Percentiles rank a stretch among this genome's conserved stretches.
Evolutionary conservation across 53 echinoderm and acorn worm genomes (phyloP).

Genomic region (Patiria pectinifera): DNA sequence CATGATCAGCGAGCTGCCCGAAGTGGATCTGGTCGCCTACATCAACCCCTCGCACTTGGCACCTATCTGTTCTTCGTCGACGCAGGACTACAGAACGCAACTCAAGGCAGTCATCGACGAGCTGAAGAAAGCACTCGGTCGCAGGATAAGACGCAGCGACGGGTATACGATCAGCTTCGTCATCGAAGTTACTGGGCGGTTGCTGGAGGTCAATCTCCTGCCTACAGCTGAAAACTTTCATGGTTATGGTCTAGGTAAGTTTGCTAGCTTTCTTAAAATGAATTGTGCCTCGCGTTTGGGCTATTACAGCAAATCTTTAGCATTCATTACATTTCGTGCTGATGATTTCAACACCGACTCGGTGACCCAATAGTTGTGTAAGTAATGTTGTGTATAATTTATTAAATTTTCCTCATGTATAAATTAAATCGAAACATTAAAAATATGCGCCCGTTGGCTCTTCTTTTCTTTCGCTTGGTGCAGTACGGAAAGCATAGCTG

Average conservation of each 20-base stretch:
- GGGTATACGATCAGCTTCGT: not conserved
- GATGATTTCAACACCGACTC: too few relatives aligned
- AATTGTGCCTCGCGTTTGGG: too few relatives aligned
- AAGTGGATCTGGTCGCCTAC: slow-evolving; percentile 47
- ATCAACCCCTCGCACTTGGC: slow-evolving; percentile 24
- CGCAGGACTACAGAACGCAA: not conserved
- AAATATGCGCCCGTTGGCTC: too few relatives aligned
- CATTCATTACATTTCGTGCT: too few relatives aligned
- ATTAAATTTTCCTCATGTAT: too few relatives aligned
- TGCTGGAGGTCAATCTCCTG: slow-evolving; percentile 2
- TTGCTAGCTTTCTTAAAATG: too few relatives aligned
- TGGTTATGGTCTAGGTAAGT: not conserved
- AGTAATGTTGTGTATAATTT: too few relatives aligned
- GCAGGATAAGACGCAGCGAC: not conserved
- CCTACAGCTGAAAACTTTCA: slow-evolving; percentile 40
- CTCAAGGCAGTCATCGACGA: not conserved
- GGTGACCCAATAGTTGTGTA: too few relatives aligned
- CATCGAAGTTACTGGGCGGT: not conserved
- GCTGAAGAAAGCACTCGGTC: not conserved
- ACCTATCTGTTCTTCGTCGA: not conserved
- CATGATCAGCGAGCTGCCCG: slow-evolving; percentile 11
- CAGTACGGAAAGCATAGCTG: too few relatives aligned
- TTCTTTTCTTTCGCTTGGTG: too few relatives aligned
- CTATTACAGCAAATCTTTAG: too few relatives aligned
- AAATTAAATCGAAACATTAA: too few relatives aligned